Evolutionary conservation across 2,113 vertebrate species (phyloP), one percentile per base, ranked within the genome.

Genomic region (Nesogale talazaci): DNA sequence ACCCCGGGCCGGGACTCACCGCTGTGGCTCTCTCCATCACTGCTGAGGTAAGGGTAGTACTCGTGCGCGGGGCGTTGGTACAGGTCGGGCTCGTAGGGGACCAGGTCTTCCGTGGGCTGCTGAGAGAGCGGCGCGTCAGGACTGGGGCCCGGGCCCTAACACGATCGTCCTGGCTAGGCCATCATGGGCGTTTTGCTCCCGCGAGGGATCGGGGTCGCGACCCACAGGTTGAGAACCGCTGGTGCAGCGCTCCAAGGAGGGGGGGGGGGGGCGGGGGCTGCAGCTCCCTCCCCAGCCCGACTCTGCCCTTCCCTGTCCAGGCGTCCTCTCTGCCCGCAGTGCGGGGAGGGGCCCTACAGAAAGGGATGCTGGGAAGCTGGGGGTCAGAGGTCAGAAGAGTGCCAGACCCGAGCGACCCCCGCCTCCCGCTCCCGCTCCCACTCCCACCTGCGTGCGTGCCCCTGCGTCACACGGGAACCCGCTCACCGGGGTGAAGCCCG

Each of bases 101-200:
- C 98, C 97, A 99, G 98, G 86, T 99, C 99, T 97, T 99, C 99
- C 42, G 99, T 97, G 93, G 98, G 98, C 99, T 99, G 97, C 72
- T 91, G 95, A 96, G 90, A 97, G 93, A 96, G 95, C 40, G 97
- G 78, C 56, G 89, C 52, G 93, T 98, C 97, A 97, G 95, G 89
- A 6, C 70, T 61, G 27, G 6, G 72, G 4, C 9, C 34, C 72
- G 2, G 34, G 22, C 61, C 23, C 17, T 52, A 52, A 52, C 46
- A 52, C 14, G 5, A 52, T 52, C 14, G 10, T 52, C 46, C 9
- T 52, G 10, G 46, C 46, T 9, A 52, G 9, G 10, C 14, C 46
- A 52, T 52, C 46, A 52, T 12, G 10, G 46, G 10, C 46, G 14
- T 52, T 52, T 52, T 52, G 46, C 46, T 10, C 10, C 46, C 14